Evolutionary conservation across 2,113 vertebrate species (phyloP).

Genomic region (Myodes glareolus): DNA sequence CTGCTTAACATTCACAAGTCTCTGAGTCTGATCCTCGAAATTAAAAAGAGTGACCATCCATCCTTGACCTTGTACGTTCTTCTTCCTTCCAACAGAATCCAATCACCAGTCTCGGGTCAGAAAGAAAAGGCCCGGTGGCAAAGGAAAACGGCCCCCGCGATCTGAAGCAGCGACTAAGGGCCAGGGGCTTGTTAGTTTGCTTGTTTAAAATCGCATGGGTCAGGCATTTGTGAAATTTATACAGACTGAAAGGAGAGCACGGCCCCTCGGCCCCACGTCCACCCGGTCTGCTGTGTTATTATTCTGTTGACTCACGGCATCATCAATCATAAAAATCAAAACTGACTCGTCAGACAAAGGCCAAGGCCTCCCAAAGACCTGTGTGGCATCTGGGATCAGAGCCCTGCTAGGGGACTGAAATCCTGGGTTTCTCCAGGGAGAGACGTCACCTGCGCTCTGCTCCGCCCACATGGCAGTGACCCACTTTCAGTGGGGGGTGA

Average conservation of each 20-base stretch:
- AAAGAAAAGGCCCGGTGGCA: background rate
- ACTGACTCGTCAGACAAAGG: slow-evolving; percentile 32
- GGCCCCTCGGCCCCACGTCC: background rate
- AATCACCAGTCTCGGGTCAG: background rate
- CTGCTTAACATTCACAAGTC: background rate
- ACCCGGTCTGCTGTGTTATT: background rate
- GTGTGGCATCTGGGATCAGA: slow-evolving; percentile 48
- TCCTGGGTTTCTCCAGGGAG: background rate
- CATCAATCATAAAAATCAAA: slow-evolving; percentile 73
- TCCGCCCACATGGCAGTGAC: slow-evolving; percentile 46
- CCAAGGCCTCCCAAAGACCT: slow-evolving; percentile 53
- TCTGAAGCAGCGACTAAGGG: background rate
- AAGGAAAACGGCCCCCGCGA: background rate
- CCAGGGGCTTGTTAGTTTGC: background rate
- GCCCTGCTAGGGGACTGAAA: background rate
- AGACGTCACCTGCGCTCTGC: slow-evolving; percentile 48
- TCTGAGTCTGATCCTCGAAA: background rate
- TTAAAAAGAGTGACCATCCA: background rate
- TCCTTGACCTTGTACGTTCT: background rate
- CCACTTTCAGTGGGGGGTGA: slow-evolving; percentile 56
- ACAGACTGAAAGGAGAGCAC: background rate
- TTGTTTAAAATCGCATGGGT: background rate
- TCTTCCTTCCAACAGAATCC: background rate
- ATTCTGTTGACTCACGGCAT: slow-evolving; percentile 74
- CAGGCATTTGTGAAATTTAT: background rate